Evolutionary conservation across 2,888 invertebrate species (phyloP).

Genomic region (Gryllus longicercus): DNA sequence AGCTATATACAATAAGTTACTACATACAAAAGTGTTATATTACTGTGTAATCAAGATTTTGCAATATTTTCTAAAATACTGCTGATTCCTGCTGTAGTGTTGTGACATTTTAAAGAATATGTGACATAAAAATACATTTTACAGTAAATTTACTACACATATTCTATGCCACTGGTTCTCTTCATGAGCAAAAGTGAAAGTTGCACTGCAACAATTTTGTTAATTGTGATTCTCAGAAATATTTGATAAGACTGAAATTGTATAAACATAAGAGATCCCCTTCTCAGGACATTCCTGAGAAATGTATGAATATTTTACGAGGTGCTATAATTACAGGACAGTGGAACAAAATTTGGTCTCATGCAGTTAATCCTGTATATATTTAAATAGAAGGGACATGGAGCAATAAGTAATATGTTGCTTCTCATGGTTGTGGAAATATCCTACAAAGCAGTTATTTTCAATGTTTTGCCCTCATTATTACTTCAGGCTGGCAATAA

Average conservation of each 20-base stretch:
- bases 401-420: too few species aligned
- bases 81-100: not conserved
- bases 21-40: not conserved
- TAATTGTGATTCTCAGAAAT: not conserved
- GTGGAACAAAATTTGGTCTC: not conserved
- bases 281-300: not conserved
- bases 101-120: not conserved
- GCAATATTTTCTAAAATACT: conserved; percentile 6
- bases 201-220: not conserved
- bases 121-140: not conserved
- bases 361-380: too few species aligned
- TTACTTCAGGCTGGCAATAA: too few species aligned
- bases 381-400: too few species aligned
- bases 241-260: conserved; percentile 17
- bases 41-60: not conserved
- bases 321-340: conserved; percentile 1
- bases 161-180: not conserved
- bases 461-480: too few species aligned
- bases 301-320: not conserved
- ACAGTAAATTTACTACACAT: not conserved
- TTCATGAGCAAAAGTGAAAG: not conserved
- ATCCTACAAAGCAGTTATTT: too few species aligned
- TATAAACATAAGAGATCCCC: not conserved
- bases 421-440: too few species aligned
- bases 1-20: not conserved